Evolutionary conservation across 2,888 invertebrate species (phyloP).

Genomic region (Oconnorella tubifera): DNA sequence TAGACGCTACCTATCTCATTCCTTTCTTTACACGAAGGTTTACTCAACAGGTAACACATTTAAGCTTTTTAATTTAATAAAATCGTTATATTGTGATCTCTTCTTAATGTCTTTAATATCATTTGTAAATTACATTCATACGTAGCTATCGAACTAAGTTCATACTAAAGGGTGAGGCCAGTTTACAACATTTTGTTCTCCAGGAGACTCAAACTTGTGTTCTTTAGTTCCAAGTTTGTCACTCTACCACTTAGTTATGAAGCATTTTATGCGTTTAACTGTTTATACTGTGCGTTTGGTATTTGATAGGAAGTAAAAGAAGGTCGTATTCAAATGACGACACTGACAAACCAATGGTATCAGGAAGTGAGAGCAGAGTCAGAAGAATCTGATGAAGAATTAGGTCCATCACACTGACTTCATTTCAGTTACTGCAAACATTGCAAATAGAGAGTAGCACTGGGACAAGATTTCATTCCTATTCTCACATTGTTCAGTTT

Average conservation of each 20-base stretch:
- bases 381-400: conserved; percentile 39
- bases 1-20: conserved; percentile 88
- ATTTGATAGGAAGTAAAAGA: conserved; percentile 93
- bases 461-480: no score
- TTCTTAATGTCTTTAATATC: neutral
- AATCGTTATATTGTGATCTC: neutral
- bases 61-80: neutral
- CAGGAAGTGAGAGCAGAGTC: conserved; percentile 69
- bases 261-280: no score
- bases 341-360: conserved; percentile 94
- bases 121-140: neutral
- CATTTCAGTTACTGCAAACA: no score
- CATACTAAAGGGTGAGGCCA: neutral
- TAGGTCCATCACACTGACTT: no score
- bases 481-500: no score
- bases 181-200: no score
- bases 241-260: no score
- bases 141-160: neutral
- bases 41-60: conserved; percentile 80
- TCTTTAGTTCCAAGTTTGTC: no score
- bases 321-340: conserved; percentile 93
- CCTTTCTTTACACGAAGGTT: conserved; percentile 95
- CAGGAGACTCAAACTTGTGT: no score
- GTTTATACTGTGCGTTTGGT: no score
- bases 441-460: no score